phyloP scores from a whole-genome alignment of 2,888 invertebrate genomes.

The Junonia oenone region DNA sequence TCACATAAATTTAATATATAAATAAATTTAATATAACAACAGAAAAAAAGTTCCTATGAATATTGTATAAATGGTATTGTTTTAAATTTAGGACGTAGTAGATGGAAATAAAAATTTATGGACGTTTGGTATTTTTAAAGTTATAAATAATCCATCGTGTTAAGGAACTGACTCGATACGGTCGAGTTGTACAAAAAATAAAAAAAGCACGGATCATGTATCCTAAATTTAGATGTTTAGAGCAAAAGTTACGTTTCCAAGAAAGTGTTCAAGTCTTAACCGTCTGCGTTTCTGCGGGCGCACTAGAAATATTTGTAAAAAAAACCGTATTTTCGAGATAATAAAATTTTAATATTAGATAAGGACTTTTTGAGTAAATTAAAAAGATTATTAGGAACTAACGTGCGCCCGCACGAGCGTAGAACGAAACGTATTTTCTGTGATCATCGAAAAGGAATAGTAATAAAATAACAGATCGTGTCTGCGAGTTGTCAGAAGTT shows the following conservation, averaged over 20 bases:
- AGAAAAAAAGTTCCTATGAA: slow-evolving; percentile 78
- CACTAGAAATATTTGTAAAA: slow-evolving; percentile 41
- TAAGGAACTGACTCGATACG: slow-evolving; percentile 58
- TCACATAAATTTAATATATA: slow-evolving; percentile 72
- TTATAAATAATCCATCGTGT: slow-evolving; percentile 66
- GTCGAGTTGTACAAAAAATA: slow-evolving; percentile 63
- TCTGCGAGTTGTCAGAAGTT: slow-evolving; percentile 64
- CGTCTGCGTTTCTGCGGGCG: slow-evolving; percentile 41
- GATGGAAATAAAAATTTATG: slow-evolving; percentile 75
- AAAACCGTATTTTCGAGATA: slow-evolving; percentile 56
- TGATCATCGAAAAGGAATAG: slow-evolving; percentile 76
- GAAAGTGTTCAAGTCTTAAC: slow-evolving; percentile 68
- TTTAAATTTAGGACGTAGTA: slow-evolving; percentile 79
- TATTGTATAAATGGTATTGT: slow-evolving; percentile 79
- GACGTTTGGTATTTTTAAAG: slow-evolving; percentile 78
- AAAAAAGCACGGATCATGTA: slow-evolving; percentile 74
- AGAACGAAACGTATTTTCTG: slow-evolving; percentile 52
- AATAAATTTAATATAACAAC: slow-evolving; percentile 78
- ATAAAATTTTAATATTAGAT: slow-evolving; percentile 46
- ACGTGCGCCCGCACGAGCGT: slow-evolving; percentile 41
- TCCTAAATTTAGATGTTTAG: slow-evolving; percentile 75
- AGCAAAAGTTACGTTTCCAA: slow-evolving; percentile 75
- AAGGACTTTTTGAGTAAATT: slow-evolving; percentile 45
- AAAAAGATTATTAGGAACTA: slow-evolving; percentile 37
- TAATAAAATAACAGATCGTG: slow-evolving; percentile 56